phyloP scores from a whole-genome alignment of 2,888 invertebrate genomes.

The Aromia moschata region DNA sequence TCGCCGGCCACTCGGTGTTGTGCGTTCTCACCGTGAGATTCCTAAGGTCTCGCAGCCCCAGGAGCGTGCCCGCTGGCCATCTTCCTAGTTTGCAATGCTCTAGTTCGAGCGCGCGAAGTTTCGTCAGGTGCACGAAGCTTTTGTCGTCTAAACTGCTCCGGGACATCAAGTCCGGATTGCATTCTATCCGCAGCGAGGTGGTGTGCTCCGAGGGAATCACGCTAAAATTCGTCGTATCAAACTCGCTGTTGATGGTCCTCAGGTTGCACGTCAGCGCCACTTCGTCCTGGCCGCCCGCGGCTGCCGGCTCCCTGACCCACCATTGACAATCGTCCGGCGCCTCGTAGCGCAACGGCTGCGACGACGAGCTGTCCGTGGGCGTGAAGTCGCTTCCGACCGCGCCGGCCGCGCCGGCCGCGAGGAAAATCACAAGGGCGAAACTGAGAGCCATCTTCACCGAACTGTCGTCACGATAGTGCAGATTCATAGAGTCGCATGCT shows the following conservation, averaged over 20 bases:
- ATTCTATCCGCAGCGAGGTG: constrained; percentile 80
- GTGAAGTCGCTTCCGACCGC: constrained; percentile 33
- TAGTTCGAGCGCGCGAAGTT: constrained; percentile 81
- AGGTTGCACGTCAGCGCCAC: constrained; percentile 82
- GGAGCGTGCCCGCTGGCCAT: constrained; percentile 82
- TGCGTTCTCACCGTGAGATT: constrained; percentile 87
- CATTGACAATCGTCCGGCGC: constrained; percentile 88
- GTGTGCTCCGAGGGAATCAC: constrained; percentile 87
- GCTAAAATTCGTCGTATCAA: constrained; percentile 88
- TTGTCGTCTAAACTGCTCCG: constrained; percentile 80
- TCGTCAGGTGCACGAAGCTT: constrained; percentile 82
- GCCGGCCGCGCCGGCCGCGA: constrained; percentile 23
- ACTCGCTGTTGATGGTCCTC: constrained; percentile 86
- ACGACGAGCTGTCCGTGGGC: constrained; percentile 58
- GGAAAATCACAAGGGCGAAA: constrained; percentile 31
- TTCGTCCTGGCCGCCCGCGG: constrained; percentile 69
- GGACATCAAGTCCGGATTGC: constrained; percentile 82
- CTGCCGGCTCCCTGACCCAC: constrained; percentile 73
- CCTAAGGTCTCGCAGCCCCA: constrained; percentile 81
- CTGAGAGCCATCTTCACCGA: constrained; percentile 39
- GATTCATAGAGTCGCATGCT: constrained; percentile 23
- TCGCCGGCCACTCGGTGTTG: constrained; percentile 85
- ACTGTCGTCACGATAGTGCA: constrained; percentile 28
- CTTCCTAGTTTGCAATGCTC: constrained; percentile 88
- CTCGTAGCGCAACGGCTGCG: constrained; percentile 71